Conservation (phyloP, 2,797 vertebrate species). For the Tokudaia muenninki region DNA sequence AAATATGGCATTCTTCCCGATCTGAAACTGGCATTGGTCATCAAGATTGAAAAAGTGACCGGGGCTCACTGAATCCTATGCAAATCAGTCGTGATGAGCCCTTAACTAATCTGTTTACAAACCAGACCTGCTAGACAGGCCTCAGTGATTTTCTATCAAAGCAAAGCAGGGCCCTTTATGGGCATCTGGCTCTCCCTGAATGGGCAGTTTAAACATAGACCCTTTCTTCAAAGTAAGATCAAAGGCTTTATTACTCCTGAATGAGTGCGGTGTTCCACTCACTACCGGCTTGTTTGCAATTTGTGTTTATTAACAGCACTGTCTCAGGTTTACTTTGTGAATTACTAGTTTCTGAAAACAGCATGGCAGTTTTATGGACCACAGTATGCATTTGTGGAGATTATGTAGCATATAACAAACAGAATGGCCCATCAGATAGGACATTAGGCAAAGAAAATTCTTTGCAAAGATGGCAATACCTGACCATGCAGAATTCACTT, state of each 20-base stretch:
- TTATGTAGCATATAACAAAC: slow-evolving; percentile 71
- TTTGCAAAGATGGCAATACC: slow-evolving; percentile 77
- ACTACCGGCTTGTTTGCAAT: slow-evolving; percentile 89
- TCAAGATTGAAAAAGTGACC: slow-evolving; percentile 86
- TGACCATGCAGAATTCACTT: slow-evolving; percentile 79
- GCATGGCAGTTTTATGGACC: slow-evolving; percentile 81
- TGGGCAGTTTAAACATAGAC: slow-evolving; percentile 89
- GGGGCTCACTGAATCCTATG: slow-evolving; percentile 85
- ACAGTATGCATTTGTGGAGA: slow-evolving; percentile 77
- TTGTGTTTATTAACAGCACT: slow-evolving; percentile 89
- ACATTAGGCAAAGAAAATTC: slow-evolving; percentile 80
- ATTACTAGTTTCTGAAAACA: slow-evolving; percentile 82
- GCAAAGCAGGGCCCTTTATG: slow-evolving; percentile 89
- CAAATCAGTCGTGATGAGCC: slow-evolving; percentile 89
- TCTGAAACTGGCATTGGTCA: slow-evolving; percentile 82
- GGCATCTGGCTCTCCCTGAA: slow-evolving; percentile 91
- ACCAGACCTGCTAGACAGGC: slow-evolving; percentile 90
- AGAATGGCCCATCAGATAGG: slow-evolving; percentile 76
- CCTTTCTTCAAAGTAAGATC: slow-evolving; percentile 91
- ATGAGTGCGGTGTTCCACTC: slow-evolving; percentile 90
- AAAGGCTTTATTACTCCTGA: slow-evolving; percentile 91
- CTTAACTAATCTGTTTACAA: slow-evolving; percentile 92
- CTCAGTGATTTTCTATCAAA: slow-evolving; percentile 90
- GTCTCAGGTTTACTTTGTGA: slow-evolving; percentile 87
- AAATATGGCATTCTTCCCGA: slow-evolving; percentile 80